A percentile compares a stretch with the other conserved stretches of the same genome.
Conservation (phyloP, 2,888 invertebrate genomes). For the Drosophila basisetae region DNA sequence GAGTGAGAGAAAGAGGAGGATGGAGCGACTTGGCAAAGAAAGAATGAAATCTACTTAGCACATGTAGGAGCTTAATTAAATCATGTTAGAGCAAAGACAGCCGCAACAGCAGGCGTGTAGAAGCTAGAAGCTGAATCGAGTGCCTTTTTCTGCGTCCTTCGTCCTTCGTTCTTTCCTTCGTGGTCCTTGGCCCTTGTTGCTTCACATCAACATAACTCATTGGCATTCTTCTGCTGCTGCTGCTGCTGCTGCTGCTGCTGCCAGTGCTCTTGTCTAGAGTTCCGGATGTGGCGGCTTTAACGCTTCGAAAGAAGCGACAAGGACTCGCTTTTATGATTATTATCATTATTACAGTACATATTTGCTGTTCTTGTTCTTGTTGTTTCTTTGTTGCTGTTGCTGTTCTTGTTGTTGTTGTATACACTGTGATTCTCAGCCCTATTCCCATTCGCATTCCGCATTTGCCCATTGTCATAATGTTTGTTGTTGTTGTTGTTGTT, state of each 20-base stretch:
- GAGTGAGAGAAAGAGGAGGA: conserved; percentile 11
- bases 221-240: conserved; percentile 19
- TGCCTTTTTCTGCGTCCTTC: conserved; percentile 38
- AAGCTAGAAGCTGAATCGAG: neutral
- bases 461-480: conserved; percentile 14
- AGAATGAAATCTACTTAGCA: conserved; percentile 78
- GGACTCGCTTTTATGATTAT: conserved; percentile 71
- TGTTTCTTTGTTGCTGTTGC: neutral
- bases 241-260: neutral
- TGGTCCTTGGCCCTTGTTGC: conserved; percentile 22
- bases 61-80: conserved; percentile 79
- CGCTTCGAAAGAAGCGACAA: conserved; percentile 47
- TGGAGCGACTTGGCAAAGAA: conserved; percentile 25
- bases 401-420: conserved; percentile 7
- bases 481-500: conserved; percentile 32
- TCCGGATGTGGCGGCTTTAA: conserved; percentile 53
- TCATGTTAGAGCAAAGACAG: conserved; percentile 57
- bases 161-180: conserved; percentile 26
- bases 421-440: neutral
- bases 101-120: neutral
- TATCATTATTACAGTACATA: conserved; percentile 63
- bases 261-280: neutral
- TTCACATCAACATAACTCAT: conserved; percentile 59
- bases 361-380: conserved; percentile 20
- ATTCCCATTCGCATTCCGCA: conserved; percentile 18